A percentile compares a stretch with the other conserved stretches of the same genome.
These are phyloP conservation scores for Hydrozoanthus tunicans DNA, from an alignment of 64 coral and sea anemone genomes.

Conservation along the genomic window DNA sequence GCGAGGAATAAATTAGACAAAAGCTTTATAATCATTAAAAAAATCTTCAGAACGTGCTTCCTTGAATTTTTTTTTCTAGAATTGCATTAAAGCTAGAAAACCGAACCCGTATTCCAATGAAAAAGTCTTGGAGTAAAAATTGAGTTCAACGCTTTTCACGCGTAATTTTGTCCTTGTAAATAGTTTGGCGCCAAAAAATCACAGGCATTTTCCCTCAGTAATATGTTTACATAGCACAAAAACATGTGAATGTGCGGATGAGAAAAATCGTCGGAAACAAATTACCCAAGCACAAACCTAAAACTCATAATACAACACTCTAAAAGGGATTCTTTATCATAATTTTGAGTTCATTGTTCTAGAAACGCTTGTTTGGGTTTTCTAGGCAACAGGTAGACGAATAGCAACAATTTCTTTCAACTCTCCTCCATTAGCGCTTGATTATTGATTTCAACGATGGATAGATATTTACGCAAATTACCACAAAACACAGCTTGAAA, in stretches of 20 bases:
- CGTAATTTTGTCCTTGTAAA: too few relatives aligned
- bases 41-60: too few relatives aligned
- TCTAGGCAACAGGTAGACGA: slow-evolving; percentile 11
- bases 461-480: slow-evolving; percentile 18
- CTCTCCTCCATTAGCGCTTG: slow-evolving; percentile 2
- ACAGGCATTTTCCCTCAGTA: too few relatives aligned
- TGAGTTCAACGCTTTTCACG: too few relatives aligned
- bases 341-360: neutral
- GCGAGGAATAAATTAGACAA: too few relatives aligned
- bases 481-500: neutral
- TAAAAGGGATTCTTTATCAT: neutral
- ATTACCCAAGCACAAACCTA: neutral
- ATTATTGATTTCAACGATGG: neutral
- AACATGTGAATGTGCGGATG: neutral
- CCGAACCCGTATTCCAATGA: too few relatives aligned
- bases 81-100: too few relatives aligned
- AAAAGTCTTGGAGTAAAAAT: too few relatives aligned
- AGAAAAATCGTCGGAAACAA: slow-evolving; percentile 3
- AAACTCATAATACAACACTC: neutral
- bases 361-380: neutral
- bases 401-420: neutral
- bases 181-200: too few relatives aligned
- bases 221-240: neutral
- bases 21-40: too few relatives aligned
- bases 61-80: too few relatives aligned